Percentiles rank a stretch among this genome's conserved stretches.
phyloP scores from a whole-genome alignment of 2,797 vertebrate species.

The Urocyon cinereoargenteus region DNA sequence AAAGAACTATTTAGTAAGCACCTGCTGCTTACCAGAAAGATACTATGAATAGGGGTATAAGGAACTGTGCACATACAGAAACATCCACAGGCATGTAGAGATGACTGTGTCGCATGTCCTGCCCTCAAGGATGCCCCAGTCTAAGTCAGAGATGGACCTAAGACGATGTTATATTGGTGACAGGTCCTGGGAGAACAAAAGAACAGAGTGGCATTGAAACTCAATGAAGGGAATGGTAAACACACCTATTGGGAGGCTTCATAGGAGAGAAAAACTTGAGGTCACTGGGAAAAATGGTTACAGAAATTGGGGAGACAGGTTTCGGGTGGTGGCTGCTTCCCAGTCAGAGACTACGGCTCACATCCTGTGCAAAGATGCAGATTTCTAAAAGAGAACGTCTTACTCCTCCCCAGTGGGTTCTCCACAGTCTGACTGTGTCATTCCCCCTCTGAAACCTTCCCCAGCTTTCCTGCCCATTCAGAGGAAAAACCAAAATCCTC shows the following conservation, averaged over 20 bases:
- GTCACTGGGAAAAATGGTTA: not conserved
- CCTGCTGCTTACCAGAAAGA: too few relatives aligned
- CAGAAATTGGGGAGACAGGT: accelerated
- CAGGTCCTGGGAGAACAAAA: not conserved
- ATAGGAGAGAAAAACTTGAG: not conserved
- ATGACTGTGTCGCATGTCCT: accelerated
- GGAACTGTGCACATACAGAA: accelerated
- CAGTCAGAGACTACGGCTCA: accelerated
- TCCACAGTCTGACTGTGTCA: accelerated
- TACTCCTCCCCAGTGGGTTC: accelerated
- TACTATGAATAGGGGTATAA: too few relatives aligned
- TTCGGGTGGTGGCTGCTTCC: accelerated
- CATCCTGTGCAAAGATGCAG: not conserved
- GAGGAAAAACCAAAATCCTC: not conserved
- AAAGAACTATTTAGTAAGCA: not conserved
- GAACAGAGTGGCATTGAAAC: not conserved
- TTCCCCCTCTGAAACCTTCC: not conserved
- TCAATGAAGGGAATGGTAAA: not conserved
- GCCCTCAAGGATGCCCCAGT: not conserved
- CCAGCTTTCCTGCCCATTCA: not conserved
- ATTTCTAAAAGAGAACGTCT: not conserved
- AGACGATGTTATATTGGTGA: not conserved
- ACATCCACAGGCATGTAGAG: not conserved
- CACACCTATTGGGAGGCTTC: not conserved
- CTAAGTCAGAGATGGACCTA: not conserved